Base-by-base conservation (phyloP, 2,888 invertebrate species). In the Boloria euphrosyne region DNA sequence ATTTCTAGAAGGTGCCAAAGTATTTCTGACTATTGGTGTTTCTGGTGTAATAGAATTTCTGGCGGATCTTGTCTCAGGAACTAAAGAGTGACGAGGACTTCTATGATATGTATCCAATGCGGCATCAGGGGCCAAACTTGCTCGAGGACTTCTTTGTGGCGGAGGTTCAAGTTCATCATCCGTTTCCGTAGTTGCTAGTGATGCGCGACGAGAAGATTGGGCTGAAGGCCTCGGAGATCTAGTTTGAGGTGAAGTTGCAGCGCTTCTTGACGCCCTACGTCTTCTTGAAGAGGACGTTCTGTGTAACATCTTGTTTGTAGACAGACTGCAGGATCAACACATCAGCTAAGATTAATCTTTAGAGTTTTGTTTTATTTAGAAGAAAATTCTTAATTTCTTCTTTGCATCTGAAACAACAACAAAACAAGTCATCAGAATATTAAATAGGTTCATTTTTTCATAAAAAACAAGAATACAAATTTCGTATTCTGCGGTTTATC, bases 21-120 rank as follows among this genome's bases (percentile, higher is more conserved):
- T 93, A 71, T 93, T 93, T 70, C 94, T 85, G 13, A 90, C 92
- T 73, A 93, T 93, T 46, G 87, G 89, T 47, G 92, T 85, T 55
- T 95, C 95, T 22, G 95, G 94, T 38, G 94, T 92, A 58, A 95
- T 90, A 16, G 95, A 95, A 75, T 94, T 94, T 60, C 95, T 89
- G 0, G 95, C 93, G 65, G 94, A 94, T 71, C 93, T 88, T 53
- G 81, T 80, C 67, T 94, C 94, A 0, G 94, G 93, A 0, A 93
- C 90, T 53, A 94, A 74, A 3, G 94, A 93, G 70, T 93, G 91
- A 52, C 94, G 83, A 59, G 93, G 93, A 73, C 94, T 94, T 59
- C 93, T 87, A 63, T 93, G 93, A 71, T 93, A 93, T 67, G 79
- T 81, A 3, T 94, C 94, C 44, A 87, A 70, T 1, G 90, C 89